Evolutionary conservation across 2,113 vertebrate genomes (phyloP), one percentile per base, ranked within the genome.

Genomic region (Colinus virginianus): DNA sequence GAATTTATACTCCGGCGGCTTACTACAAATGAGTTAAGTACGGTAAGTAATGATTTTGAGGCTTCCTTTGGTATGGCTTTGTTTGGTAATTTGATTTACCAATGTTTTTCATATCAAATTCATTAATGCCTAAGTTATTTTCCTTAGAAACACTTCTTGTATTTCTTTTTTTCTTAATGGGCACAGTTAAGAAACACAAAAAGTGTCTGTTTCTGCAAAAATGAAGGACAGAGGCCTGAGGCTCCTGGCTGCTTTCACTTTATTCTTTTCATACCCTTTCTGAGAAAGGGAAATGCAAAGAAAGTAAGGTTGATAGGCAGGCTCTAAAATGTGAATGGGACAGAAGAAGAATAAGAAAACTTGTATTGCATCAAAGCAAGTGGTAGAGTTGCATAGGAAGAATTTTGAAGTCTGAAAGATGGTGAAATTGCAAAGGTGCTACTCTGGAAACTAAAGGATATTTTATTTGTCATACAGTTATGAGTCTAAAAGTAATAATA

Each of bases 1-100:
- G 97, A 98, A 78, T 99, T 99, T 81, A 75, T 99, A 66, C 94
- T 98, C 45, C 96, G 98, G 64, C 98, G 87, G 58, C 96, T 99
- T 38, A 98, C 97, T 71, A 13, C 93, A 88, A 97, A 98, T 45
- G 99, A 99, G 55, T 96, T 99, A 46, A 97, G 93, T 87, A 97
- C 97, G 89, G 99, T 99, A 96, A 98, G 97, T 93, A 68, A 38
- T 69, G n/a, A 45, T n/a, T 68, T 12, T 17, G 17, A 80, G 45
- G 38, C 40, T 13, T 15, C 11, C 13, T 77, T 80, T 0, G 11
- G 18, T 82, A 22, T 70, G n/a, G 6, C 63, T 86, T 78, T 87
- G 11, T 36, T 53, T 68, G 2, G 70, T 93, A 34, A 78, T 38
- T 81, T 82, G 23, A 18, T 58, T 71, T 74, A 45, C 18, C 20